phyloP scores from a whole-genome alignment of 2,113 vertebrate genomes.

The Alouatta palliata region DNA sequence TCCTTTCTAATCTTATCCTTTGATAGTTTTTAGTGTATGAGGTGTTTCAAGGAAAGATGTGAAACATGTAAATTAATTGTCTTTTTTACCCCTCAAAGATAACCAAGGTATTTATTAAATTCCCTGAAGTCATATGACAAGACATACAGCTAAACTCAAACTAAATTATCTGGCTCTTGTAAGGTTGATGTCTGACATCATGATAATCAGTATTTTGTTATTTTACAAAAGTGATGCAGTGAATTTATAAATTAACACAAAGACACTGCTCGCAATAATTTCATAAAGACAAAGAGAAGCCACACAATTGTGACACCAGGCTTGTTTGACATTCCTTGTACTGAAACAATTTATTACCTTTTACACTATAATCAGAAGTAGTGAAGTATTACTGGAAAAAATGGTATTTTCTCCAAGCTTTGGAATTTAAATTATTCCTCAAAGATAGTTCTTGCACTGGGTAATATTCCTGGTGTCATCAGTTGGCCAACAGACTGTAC shows the following conservation, averaged over 20 bases:
- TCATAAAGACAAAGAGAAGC: not conserved
- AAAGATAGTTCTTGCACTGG: not conserved
- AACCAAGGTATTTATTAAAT: constrained; percentile 1
- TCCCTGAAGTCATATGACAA: not conserved
- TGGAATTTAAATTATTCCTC: not conserved
- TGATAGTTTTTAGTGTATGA: not conserved
- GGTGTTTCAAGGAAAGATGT: not conserved
- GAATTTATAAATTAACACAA: not conserved
- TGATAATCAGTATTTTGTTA: not conserved
- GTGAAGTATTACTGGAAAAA: not conserved
- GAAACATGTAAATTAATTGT: not conserved
- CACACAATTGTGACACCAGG: not conserved
- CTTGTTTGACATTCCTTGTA: not conserved
- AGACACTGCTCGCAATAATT: not conserved
- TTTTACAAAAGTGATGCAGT: not conserved
- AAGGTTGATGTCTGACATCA: not conserved
- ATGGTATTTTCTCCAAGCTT: not conserved
- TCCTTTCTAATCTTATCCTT: not conserved
- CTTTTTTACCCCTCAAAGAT: not conserved
- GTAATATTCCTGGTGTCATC: not conserved
- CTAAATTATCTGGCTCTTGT: not conserved
- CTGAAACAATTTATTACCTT: not conserved
- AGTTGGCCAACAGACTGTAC: not conserved
- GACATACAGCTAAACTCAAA: not conserved
- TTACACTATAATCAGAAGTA: not conserved